Percentiles rank a stretch among this genome's conserved stretches.
Evolutionary conservation across 1,140 invertebrate genomes (phyloP).

Genomic region (Penaeus vannamei): DNA sequence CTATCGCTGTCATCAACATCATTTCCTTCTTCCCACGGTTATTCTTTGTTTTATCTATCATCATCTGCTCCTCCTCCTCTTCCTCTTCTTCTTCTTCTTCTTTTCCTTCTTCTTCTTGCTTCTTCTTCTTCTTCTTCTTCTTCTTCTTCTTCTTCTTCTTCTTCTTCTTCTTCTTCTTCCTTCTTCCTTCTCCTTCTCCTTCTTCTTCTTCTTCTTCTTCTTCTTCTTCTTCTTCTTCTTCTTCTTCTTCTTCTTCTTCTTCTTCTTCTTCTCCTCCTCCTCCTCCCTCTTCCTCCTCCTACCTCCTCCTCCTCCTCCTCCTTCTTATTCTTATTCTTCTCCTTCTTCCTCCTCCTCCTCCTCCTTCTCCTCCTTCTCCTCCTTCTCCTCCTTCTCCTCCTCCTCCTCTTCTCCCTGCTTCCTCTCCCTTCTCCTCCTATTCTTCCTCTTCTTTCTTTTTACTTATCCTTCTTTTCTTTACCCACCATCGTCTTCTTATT

Average conservation of each 20-base stretch:
- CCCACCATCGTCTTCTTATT: not conserved
- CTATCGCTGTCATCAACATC: too few relatives aligned
- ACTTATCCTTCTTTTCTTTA: not conserved
- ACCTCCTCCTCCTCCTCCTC: not conserved
- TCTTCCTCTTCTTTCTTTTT: not conserved
- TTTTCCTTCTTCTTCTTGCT: not conserved
- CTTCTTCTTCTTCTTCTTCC: too few relatives aligned
- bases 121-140: too few relatives aligned
- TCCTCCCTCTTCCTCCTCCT: not conserved
- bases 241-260: constrained; percentile 21
- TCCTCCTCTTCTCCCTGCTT: not conserved
- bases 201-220: constrained; percentile 21
- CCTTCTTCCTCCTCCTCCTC: not conserved
- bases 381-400: not conserved
- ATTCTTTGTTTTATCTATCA: too few relatives aligned
- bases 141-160: too few relatives aligned
- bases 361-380: too few relatives aligned
- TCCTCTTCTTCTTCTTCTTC: not conserved
- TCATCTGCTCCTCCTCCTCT: not conserved
- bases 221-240: not conserved
- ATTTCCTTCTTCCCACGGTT: too few relatives aligned
- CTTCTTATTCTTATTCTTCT: constrained; percentile 7
- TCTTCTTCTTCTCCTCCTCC: not conserved
- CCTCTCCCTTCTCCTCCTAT: not conserved
- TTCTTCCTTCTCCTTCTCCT: not conserved